These are phyloP conservation scores for Pogonophryne albipinna DNA, from an alignment of 2,797 vertebrate species.

Conservation along the genomic window DNA sequence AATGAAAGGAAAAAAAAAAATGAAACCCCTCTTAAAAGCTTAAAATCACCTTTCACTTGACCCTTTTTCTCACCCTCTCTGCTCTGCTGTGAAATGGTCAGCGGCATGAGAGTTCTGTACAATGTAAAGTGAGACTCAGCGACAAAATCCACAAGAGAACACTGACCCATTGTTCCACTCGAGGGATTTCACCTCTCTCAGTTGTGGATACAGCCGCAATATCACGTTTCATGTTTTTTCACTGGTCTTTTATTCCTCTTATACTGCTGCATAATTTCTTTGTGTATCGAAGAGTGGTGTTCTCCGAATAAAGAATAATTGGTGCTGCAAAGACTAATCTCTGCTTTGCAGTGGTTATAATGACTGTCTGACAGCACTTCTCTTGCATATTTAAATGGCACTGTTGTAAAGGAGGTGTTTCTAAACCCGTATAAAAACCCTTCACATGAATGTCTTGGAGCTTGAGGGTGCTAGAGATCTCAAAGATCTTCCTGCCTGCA, in stretches of 20 bases:
- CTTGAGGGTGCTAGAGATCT: conserved; percentile 21
- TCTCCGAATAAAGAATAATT: not conserved
- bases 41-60: not conserved
- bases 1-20: conserved; percentile 36
- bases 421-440: conserved; percentile 24
- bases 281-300: conserved; percentile 1
- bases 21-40: conserved; percentile 28
- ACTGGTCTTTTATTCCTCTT: conserved; percentile 6
- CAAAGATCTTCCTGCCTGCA: conserved; percentile 20
- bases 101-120: conserved; percentile 9
- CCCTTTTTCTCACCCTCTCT: conserved; percentile 1
- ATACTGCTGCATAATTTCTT: conserved; percentile 7
- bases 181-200: conserved; percentile 19
- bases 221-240: conserved; percentile 29
- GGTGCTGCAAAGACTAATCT: conserved; percentile 18
- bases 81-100: not conserved
- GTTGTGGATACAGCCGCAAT: conserved; percentile 9
- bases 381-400: conserved; percentile 11
- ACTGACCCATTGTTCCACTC: conserved; percentile 32
- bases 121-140: conserved; percentile 47
- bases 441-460: not conserved
- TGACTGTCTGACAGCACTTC: not conserved
- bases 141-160: conserved; percentile 30
- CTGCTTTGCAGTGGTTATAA: conserved; percentile 29
- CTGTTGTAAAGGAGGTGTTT: conserved; percentile 21